These are phyloP conservation scores for Meteorus colon DNA, from an alignment of 2,888 invertebrate genomes.

Conservation along the genomic window DNA sequence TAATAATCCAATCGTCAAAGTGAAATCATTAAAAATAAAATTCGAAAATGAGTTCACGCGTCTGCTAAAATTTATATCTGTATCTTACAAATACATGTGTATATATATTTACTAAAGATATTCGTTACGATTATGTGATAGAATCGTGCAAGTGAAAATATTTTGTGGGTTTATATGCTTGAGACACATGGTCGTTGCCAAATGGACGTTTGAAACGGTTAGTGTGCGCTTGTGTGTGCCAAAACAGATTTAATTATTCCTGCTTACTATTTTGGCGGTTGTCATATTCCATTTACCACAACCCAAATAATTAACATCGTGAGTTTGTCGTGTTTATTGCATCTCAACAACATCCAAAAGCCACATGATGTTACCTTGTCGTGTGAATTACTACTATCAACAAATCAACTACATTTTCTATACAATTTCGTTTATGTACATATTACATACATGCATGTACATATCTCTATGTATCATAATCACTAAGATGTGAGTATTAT, in stretches of 20 bases:
- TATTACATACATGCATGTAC: too few relatives aligned
- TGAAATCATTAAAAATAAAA: slow-evolving; percentile 45
- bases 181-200: slow-evolving; percentile 39
- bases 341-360: slow-evolving; percentile 18
- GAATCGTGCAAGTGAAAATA: slow-evolving; percentile 43
- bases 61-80: neutral
- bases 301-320: slow-evolving; percentile 45
- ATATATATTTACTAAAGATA: neutral
- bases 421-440: neutral
- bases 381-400: slow-evolving; percentile 40
- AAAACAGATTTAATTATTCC: slow-evolving; percentile 55
- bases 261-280: slow-evolving; percentile 56
- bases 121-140: neutral
- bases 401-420: slow-evolving; percentile 45
- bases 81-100: neutral
- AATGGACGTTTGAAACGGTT: slow-evolving; percentile 38
- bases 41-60: slow-evolving; percentile 40
- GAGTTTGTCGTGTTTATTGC: slow-evolving; percentile 39
- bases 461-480: too few relatives aligned
- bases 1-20: slow-evolving; percentile 37
- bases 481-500: too few relatives aligned
- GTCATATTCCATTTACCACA: slow-evolving; percentile 38
- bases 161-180: slow-evolving; percentile 43
- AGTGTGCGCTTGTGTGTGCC: slow-evolving; percentile 50
- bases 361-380: slow-evolving; percentile 29